Evolutionary conservation across 2,113 vertebrate species (phyloP).

Genomic region (Chinchilla lanigera): DNA sequence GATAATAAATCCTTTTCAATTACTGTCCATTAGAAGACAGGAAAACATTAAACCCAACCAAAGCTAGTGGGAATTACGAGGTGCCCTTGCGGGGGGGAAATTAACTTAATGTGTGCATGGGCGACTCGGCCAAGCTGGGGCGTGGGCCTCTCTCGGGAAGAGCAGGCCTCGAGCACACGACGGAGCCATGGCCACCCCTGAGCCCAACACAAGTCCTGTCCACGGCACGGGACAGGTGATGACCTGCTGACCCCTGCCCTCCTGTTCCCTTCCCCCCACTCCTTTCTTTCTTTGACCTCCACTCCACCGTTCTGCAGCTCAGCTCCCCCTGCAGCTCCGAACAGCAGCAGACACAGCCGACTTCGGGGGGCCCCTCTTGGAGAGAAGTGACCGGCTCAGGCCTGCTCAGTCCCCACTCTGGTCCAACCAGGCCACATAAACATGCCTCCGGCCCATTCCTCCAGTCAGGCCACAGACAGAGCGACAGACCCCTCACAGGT

Average conservation of each 20-base stretch:
- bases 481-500: neutral
- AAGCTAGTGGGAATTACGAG: conserved; percentile 87
- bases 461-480: neutral
- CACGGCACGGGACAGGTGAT: fast-evolving
- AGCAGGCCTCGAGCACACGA: neutral
- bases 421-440: neutral
- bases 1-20: conserved; percentile 95
- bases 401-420: neutral
- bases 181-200: fast-evolving
- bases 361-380: neutral
- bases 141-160: neutral
- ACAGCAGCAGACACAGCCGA: neutral
- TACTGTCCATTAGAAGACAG: conserved; percentile 96
- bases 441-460: neutral
- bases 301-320: neutral
- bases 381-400: neutral
- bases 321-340: neutral
- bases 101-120: conserved; percentile 78
- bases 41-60: conserved; percentile 87
- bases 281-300: no score
- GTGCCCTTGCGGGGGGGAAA: conserved; percentile 84
- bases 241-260: neutral
- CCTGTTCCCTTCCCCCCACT: neutral
- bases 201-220: neutral
- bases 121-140: fast-evolving